Conservation (phyloP, 2,113 vertebrate species). For the Entelurus aequoreus region DNA sequence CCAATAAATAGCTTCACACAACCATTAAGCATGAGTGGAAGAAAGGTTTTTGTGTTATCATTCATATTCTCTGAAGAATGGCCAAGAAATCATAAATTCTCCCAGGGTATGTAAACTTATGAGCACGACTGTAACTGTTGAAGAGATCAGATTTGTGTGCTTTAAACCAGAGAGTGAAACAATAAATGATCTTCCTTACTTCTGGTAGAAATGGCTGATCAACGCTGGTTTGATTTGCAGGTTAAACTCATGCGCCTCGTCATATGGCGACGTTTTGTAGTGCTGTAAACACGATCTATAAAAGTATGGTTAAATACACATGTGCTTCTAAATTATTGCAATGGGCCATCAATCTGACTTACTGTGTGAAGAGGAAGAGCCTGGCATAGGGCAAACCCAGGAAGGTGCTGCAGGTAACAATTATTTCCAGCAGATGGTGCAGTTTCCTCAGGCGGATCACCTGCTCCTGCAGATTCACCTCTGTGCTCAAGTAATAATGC, state of each 20-base stretch:
- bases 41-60: too few relatives aligned
- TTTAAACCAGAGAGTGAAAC: not conserved
- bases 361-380: slow-evolving; percentile 90
- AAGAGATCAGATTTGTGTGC: not conserved
- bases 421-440: slow-evolving; percentile 90
- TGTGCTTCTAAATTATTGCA: not conserved
- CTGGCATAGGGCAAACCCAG: slow-evolving; percentile 84
- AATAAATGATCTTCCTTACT: slow-evolving; percentile 67
- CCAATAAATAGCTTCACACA: too few relatives aligned
- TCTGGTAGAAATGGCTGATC: slow-evolving; percentile 84
- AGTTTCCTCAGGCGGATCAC: slow-evolving; percentile 84
- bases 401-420: slow-evolving; percentile 81
- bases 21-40: too few relatives aligned
- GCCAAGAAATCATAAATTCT: too few relatives aligned
- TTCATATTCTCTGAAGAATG: too few relatives aligned
- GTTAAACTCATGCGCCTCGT: slow-evolving; percentile 85
- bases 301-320: not conserved
- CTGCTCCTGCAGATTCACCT: slow-evolving; percentile 84
- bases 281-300: slow-evolving; percentile 86
- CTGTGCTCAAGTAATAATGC: slow-evolving; percentile 84
- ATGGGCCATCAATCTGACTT: slow-evolving; percentile 35
- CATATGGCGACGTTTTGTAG: slow-evolving; percentile 82
- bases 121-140: too few relatives aligned
- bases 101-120: too few relatives aligned
- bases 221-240: slow-evolving; percentile 81